Evolutionary conservation across 2,888 invertebrate species (phyloP), one percentile per base, ranked within the genome.

Genomic region (Orchesella flavescens): DNA sequence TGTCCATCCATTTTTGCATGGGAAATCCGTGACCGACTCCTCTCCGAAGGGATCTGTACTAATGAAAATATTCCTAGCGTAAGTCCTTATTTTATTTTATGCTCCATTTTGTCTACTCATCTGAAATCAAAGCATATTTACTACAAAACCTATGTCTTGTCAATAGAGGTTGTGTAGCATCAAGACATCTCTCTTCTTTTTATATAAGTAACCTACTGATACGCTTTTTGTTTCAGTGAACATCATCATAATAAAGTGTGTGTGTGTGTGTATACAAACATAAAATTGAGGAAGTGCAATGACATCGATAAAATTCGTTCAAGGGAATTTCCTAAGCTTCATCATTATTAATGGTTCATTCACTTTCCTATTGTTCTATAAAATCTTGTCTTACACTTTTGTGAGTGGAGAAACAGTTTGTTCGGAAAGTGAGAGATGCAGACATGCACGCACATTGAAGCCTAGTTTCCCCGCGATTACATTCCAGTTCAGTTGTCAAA

Each of bases 1-100:
- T 98, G 98, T 91, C 98, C 98, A 49, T 97, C 97, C 89, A 98
- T 98, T 91, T 98, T 98, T 92, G 98, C 98, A 68, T 98, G 98
- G 98, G 98, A 98, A 92, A 98, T 98, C 90, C 92, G 98, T 75
- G 98, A 98, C 90, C 94, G 97, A 89, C 93, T 98, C 89, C 93
- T 98, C 77, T 95, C 95, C 83, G 98, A 98, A 90, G 96, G 95
- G 89, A 95, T 97, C 89, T 98, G 98, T 93, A 97, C 96, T 91
- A 96, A 96, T 91, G 98, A 98, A 92, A 98, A 97, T 91, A 97
- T 98, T 90, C 98, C 98, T 88, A 97, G 97, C 91, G 98, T 98
- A 92, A 97, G 97, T 97, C 19, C 19, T 49, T 5, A 53, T 53
- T 73, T 57, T 12, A 17, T 49, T 24, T 63, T 63, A 34, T 34